phyloP scores from a whole-genome alignment of 2,113 vertebrate species.

The Falco punctatus region DNA sequence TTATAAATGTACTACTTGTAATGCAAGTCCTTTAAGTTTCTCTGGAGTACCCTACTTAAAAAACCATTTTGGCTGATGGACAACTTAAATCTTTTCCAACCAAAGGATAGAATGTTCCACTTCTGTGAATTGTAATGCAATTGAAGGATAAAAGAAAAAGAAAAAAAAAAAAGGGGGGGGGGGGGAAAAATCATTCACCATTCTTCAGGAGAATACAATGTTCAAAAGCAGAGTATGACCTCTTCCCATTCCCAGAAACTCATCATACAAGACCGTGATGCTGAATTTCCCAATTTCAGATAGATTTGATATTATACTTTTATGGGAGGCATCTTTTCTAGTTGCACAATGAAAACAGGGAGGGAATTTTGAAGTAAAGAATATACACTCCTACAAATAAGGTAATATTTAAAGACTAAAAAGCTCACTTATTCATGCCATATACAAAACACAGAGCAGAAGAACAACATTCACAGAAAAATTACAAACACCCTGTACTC shows the following conservation, averaged over 20 bases:
- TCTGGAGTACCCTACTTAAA: background rate
- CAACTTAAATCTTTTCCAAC: background rate
- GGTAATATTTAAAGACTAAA: background rate
- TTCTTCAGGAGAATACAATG: background rate
- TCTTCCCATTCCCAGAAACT: background rate
- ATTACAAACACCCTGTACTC: background rate
- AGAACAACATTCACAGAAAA: background rate
- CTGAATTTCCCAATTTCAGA: background rate
- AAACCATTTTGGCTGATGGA: background rate
- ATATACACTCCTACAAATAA: background rate
- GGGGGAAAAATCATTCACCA: background rate
- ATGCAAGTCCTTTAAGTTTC: background rate
- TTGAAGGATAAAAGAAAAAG: background rate
- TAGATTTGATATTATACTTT: background rate
- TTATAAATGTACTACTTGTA: background rate
- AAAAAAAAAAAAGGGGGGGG: background rate
- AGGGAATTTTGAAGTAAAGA: background rate
- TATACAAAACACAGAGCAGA: background rate
- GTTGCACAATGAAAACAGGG: background rate
- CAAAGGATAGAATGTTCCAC: background rate
- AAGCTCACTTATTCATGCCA: background rate
- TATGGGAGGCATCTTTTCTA: background rate
- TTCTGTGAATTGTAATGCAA: background rate
- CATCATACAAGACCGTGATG: background rate
- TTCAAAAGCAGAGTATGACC: background rate